Base-by-base conservation (phyloP, 2,113 vertebrate species). In the Cepphus grylle region DNA sequence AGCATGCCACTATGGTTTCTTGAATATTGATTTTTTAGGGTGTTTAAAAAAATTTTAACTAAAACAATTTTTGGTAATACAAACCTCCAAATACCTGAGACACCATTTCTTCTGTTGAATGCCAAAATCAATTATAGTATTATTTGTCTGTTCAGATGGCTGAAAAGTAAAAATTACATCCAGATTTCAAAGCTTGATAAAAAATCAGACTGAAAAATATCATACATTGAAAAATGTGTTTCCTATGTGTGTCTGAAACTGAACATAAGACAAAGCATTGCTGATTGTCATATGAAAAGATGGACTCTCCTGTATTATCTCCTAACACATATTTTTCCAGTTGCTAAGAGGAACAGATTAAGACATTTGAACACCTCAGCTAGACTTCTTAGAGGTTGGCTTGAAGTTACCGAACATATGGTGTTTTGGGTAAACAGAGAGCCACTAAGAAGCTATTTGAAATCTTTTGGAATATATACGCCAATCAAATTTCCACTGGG, bases 361-460 rank as follows among this genome's bases (percentile, higher is more conserved):
- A 96, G 96, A 85, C 27, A 72, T 91, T 94, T 93, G 82, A 93
- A 81, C 83, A 90, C 82, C 59, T 95, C 82, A 86, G 88, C 55
- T 62, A 86, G 76, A 83, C 53, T 90, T 96, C 90, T 95, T 90
- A 78, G 63, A 86, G 82, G 21, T 27, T 93, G 88, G 76, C 86
- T 93, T 70, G 86, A 93, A 93, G 83, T 95, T 95, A 85, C 70
- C 0, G 2, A 87, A 47, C 84, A 90, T 91, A 86, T 3, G 30
- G 72, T 93, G 83, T 86, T 96, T 94, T 49, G 78, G 29, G 40
- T 95, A 96, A 97, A 91, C 61, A 91, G 69, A 89, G 71, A 91
- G 40, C 73, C 81, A 61, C 73, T 85, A 79, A 85, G 86, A 95
- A 89, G 73, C 67, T 93, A 91, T 81, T 91, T 81, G 70, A 93